Evolutionary conservation across 2,113 vertebrate species (phyloP).

Genomic region (Conger conger): DNA sequence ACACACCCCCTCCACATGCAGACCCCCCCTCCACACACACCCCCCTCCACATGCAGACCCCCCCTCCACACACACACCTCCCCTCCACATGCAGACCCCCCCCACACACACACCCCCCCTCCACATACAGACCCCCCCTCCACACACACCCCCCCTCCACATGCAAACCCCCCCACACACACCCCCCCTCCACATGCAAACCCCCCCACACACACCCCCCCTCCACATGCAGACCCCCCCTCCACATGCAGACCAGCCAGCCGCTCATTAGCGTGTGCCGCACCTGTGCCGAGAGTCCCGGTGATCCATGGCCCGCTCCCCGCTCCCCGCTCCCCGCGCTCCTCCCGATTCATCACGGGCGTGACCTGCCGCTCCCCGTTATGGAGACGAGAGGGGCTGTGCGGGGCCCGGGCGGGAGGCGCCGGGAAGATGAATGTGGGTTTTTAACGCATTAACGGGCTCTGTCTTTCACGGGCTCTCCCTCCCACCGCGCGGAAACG

Average conservation of each 20-base stretch:
- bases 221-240: background rate
- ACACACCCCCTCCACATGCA: background rate
- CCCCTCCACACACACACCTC: too few species aligned
- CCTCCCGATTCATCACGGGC: background rate
- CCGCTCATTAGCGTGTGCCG: background rate
- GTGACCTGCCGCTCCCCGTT: background rate
- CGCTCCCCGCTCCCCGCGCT: background rate
- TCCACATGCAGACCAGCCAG: background rate
- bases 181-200: background rate
- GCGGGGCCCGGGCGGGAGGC: conserved; percentile 14
- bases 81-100: background rate
- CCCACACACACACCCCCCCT: too few species aligned
- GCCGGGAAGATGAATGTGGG: conserved; percentile 29
- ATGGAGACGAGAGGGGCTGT: conserved; percentile 32
- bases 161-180: too few species aligned
- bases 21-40: too few species aligned
- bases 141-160: background rate
- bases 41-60: background rate
- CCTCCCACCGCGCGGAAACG: background rate
- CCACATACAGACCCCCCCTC: background rate
- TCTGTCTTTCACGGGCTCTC: conserved; percentile 8
- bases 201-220: too few species aligned
- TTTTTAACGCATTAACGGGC: conserved; percentile 35
- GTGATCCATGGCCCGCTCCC: background rate
- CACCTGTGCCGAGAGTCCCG: background rate